phyloP scores from a whole-genome alignment of 2,888 invertebrate genomes.

The Campaea margaritaria region DNA sequence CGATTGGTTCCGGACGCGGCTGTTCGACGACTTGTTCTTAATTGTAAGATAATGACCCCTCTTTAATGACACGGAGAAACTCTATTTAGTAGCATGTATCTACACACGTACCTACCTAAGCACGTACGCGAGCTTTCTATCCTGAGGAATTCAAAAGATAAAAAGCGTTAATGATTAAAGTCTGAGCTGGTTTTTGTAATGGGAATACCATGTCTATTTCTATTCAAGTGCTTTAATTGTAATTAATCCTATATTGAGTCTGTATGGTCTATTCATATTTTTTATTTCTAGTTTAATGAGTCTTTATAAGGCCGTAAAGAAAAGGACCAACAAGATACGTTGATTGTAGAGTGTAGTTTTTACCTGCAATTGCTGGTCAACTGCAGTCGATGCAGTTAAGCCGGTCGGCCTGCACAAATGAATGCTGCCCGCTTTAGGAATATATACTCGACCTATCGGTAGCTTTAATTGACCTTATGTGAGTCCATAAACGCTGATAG shows the following conservation, averaged over 20 bases:
- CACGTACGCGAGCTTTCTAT: conserved; percentile 11
- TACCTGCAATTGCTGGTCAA: not conserved
- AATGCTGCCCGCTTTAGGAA: conserved; percentile 5
- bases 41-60: conserved; percentile 21
- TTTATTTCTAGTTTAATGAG: too few relatives aligned
- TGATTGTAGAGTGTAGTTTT: not conserved
- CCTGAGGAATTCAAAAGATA: not conserved
- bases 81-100: not conserved
- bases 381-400: conserved; percentile 2
- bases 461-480: conserved; percentile 5
- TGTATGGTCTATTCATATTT: too few relatives aligned
- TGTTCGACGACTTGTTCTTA: conserved; percentile 18
- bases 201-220: too few relatives aligned
- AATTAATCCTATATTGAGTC: too few relatives aligned
- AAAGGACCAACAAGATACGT: not conserved
- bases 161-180: not conserved
- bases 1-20: conserved; percentile 22
- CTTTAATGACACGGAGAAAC: conserved; percentile 22
- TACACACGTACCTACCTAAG: not conserved
- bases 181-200: not conserved
- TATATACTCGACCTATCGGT: conserved; percentile 12
- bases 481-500: conserved; percentile 4
- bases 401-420: not conserved
- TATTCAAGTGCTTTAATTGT: too few relatives aligned
- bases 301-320: too few relatives aligned